Evolutionary conservation across 37 sponge, comb jelly and placozoan species (phyloP).

Genomic region (Beroe ovata): DNA sequence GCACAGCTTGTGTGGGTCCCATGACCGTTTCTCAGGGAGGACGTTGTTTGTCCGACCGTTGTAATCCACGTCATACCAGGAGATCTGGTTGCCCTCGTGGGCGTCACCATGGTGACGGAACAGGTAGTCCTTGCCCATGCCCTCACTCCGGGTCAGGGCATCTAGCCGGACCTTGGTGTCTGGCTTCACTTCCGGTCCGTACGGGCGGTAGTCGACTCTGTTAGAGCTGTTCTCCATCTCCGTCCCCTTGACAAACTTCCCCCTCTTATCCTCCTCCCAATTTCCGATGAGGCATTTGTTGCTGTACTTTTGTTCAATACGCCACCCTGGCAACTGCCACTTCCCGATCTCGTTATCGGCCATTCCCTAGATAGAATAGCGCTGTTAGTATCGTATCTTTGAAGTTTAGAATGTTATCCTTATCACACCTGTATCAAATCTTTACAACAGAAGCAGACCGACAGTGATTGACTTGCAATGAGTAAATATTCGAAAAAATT

Average conservation of each 20-base stretch:
- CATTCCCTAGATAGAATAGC: background rate
- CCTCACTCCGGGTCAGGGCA: slow-evolving; percentile 75
- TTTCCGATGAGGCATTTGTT: slow-evolving; percentile 87
- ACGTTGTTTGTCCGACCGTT: slow-evolving; percentile 66
- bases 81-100: slow-evolving; percentile 75
- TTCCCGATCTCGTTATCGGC: slow-evolving; percentile 42
- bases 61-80: slow-evolving; percentile 81
- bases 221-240: slow-evolving; percentile 73
- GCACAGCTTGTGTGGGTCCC: slow-evolving; percentile 81
- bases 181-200: slow-evolving; percentile 67
- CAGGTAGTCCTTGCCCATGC: slow-evolving; percentile 74
- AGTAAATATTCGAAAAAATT: too few relatives aligned
- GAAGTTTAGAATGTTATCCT: too few relatives aligned
- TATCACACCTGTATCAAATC: too few relatives aligned
- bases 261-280: slow-evolving; percentile 83
- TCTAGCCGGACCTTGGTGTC: slow-evolving; percentile 74
- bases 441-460: too few relatives aligned
- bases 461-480: too few relatives aligned
- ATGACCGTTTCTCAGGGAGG: slow-evolving; percentile 64
- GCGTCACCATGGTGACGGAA: slow-evolving; percentile 85
- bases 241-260: slow-evolving; percentile 73
- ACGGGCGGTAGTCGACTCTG: slow-evolving; percentile 69
- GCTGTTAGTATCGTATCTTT: too few relatives aligned
- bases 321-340: slow-evolving; percentile 82
- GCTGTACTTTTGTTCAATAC: slow-evolving; percentile 80